Evolutionary conservation across 2,113 vertebrate genomes (phyloP).

Genomic region (Cacatua alba): DNA sequence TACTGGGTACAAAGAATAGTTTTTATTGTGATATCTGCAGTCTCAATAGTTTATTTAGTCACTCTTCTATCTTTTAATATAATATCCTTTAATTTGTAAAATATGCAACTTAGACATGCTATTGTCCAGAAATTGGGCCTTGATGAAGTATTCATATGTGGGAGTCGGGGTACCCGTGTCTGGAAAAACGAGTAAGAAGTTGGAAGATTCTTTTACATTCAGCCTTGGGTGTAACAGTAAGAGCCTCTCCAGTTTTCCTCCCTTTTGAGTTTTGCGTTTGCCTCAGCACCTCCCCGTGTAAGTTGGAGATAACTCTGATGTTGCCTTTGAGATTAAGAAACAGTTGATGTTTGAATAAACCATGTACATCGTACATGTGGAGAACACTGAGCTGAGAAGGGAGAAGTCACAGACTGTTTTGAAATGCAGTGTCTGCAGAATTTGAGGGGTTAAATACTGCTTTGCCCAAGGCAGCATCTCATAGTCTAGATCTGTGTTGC

Average conservation of each 20-base stretch:
- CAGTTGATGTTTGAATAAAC: background rate
- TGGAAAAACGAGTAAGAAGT: background rate
- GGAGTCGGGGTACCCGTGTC: background rate
- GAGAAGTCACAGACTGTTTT: background rate
- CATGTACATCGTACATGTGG: rapidly evolving
- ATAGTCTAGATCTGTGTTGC: background rate
- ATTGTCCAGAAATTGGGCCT: background rate
- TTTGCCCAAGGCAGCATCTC: background rate
- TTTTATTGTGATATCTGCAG: background rate
- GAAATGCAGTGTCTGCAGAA: background rate
- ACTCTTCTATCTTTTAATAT: background rate
- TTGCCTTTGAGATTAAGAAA: background rate
- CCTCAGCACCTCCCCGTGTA: background rate
- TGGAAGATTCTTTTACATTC: background rate
- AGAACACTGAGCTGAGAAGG: background rate
- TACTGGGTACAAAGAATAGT: background rate
- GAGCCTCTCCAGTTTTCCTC: background rate
- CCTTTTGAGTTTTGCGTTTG: background rate
- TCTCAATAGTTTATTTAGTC: background rate
- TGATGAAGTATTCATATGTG: background rate
- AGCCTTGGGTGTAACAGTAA: background rate
- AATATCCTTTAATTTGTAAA: background rate
- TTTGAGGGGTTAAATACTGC: background rate
- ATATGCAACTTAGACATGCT: background rate
- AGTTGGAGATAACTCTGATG: background rate